Evolutionary conservation across 2,113 vertebrate genomes (phyloP), one percentile per base, ranked within the genome.

Genomic region (Numida meleagris): DNA sequence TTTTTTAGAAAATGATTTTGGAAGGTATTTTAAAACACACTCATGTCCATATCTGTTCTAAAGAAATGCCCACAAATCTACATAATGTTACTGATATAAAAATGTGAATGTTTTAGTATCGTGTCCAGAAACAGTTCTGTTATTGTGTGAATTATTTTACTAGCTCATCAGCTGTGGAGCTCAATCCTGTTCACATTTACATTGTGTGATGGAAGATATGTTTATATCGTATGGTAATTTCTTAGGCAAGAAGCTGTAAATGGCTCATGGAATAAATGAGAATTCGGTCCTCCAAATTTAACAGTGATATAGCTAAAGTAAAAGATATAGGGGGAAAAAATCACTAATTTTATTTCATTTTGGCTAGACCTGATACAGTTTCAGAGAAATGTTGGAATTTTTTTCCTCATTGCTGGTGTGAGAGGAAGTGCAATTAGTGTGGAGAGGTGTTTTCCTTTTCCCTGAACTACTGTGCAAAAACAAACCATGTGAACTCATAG

Each of bases 351-450:
- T 65, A 62, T 91, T 89, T 71, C 20, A 43, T 77, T 80, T 43
- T 51, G n/a, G 12, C 38, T 63, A 86, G 59, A 80, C 42, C 50
- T 67, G 34, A 6, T 89, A 77, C 58, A 15, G 80, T 86, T 89
- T 74, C 51, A 95, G 46, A 25, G 65, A 82, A 27, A 59, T 46
- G 23, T 1, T 59, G 25, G 29, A 48, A 59, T 21, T 10, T 27
- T 79, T 53, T 78, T 51, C 71, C 57, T 36, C 31, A 48, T 33
- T 86, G 36, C 43, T 91, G 38, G 36, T 86, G 46, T 85, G 59
- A 86, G 85, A 94, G 82, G 63, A 91, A 94, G 68, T 75, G 59
- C 76, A 91, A 72, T 95, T 95, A 88, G 25, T 19, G 19, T 46
- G 36, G 48, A 65, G n/a, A 84, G 61, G 40, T 83, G 27, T 36